Evolutionary conservation across 1,140 invertebrate genomes (phyloP), one percentile per base, ranked within the genome.

Genomic region (Lordiphosa stackelbergi): DNA sequence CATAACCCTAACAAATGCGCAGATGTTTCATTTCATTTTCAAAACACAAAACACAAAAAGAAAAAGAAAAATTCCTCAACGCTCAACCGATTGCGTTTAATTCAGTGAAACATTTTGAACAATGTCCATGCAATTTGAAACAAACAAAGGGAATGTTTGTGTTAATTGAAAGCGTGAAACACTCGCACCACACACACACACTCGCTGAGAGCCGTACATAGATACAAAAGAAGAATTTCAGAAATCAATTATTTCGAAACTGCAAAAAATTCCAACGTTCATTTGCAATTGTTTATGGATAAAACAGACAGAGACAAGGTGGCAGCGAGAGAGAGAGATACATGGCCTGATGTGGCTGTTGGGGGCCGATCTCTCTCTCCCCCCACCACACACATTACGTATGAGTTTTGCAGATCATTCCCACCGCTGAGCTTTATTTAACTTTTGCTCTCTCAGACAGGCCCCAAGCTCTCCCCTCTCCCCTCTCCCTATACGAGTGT

Each of bases 231-330:
- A 83, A 83, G 77, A 83, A 83, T 83, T 83, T 83, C 57, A 66
- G 69, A 83, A 83, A 83, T 83, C 77, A 83, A 83, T 83, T 83
- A 83, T 83, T 83, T 83, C 77, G 77, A 83, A 83, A 83, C 77
- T 83, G 78, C 72, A 66, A 83, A 63, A 63, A 83, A 83, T 83
- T 83, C 77, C 78, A 58, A 79, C 78, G 74, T 73, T 63, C 73
- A 83, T 83, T 83, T 83, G 69, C 77, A 84, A 84, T 83, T 83
- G 77, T 83, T 83, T 83, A 83, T 84, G 69, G 61, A 56, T 42
- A 59, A 59, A 64, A 56, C 49, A 36, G 52, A 65, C 24, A 55
- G 56, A 71, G 38, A 60, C 22, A 46, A 38, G 38, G 57, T 42
- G 38, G 31, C 35, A 19, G 2, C 7, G 8, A 54, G 40, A 36